Evolutionary conservation across 2,797 vertebrate species (phyloP).

Genomic region (Acipenser ruthenus): DNA sequence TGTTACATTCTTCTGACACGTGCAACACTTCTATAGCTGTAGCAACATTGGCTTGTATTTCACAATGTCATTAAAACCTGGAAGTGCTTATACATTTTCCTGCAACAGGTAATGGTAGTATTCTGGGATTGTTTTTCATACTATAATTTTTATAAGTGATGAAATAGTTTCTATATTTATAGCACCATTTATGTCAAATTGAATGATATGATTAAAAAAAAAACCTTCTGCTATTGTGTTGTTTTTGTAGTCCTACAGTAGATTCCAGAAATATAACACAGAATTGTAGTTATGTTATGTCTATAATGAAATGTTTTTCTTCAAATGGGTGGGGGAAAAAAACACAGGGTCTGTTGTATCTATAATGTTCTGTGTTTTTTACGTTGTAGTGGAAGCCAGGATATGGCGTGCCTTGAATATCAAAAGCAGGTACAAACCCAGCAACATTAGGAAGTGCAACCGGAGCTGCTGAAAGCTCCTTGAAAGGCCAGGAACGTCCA

Average conservation of each 20-base stretch:
- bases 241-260: background rate
- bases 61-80: too few species aligned
- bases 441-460: conserved; percentile 8
- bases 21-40: too few species aligned
- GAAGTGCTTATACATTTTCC: too few species aligned
- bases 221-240: too few species aligned
- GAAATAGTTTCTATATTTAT: too few species aligned
- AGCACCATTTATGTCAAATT: too few species aligned
- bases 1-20: too few species aligned
- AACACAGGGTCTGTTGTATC: background rate
- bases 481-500: conserved; percentile 18
- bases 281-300: background rate
- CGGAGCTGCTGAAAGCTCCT: conserved; percentile 12
- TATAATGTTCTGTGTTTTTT: background rate
- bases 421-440: background rate
- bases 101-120: too few species aligned
- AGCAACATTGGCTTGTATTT: too few species aligned
- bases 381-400: background rate
- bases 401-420: conserved; percentile 5
- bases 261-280: background rate
- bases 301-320: background rate
- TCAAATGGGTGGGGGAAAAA: background rate
- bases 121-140: too few species aligned
- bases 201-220: too few species aligned
- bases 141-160: too few species aligned